Conservation (phyloP, 1,140 invertebrate species). For the Episyrphus balteatus region DNA sequence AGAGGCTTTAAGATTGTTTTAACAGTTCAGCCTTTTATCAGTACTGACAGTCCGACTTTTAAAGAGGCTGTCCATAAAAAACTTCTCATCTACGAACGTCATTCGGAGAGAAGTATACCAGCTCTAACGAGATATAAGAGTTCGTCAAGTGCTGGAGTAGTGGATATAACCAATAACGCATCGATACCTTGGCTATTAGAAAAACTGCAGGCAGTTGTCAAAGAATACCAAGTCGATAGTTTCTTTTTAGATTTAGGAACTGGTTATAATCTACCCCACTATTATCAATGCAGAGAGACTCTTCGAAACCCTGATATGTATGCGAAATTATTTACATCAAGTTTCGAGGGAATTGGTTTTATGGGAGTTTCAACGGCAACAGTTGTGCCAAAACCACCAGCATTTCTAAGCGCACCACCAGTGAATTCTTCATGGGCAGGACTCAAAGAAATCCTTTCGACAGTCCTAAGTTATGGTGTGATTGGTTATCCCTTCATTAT, state of each 20-base stretch:
- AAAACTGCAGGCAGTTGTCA: conserved; percentile 58
- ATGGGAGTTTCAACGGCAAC: conserved; percentile 77
- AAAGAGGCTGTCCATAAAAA: conserved; percentile 59
- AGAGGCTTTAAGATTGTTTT: conserved; percentile 76
- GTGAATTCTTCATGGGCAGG: conserved; percentile 80
- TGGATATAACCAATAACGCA: conserved; percentile 74
- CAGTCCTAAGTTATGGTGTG: conserved; percentile 73
- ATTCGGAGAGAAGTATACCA: conserved; percentile 59
- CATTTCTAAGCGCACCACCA: conserved; percentile 77
- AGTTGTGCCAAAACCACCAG: conserved; percentile 65
- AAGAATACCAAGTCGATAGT: conserved; percentile 70
- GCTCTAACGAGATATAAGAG: conserved; percentile 66
- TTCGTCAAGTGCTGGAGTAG: conserved; percentile 60
- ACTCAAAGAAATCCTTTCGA: conserved; percentile 55
- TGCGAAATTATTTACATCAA: conserved; percentile 58
- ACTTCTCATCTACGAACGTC: conserved; percentile 58
- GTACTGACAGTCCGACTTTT: conserved; percentile 71
- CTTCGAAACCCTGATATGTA: conserved; percentile 72
- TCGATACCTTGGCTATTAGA: conserved; percentile 67
- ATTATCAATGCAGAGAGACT: conserved; percentile 62
- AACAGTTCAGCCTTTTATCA: conserved; percentile 75
- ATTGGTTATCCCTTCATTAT: conserved; percentile 85
- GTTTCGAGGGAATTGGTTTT: conserved; percentile 53
- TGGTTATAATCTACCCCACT: conserved; percentile 74
- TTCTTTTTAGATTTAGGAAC: conserved; percentile 87